A percentile compares a stretch with the other conserved stretches of the same genome.
Evolutionary conservation across 64 coral and sea anemone genomes (phyloP).

Genomic region (Dendronephthya gigantea): DNA sequence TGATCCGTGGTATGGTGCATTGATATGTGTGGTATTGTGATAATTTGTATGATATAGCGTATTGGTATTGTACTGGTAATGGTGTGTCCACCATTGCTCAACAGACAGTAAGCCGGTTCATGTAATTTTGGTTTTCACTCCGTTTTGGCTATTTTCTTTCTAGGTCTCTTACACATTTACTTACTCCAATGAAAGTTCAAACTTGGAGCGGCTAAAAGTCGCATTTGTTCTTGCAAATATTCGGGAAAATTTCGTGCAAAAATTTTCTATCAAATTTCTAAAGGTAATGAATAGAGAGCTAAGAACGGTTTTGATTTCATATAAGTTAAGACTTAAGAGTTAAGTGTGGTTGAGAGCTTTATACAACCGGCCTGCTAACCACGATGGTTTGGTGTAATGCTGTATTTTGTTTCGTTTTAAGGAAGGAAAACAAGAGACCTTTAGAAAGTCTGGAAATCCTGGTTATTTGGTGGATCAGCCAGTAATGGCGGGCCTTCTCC

Average conservation of each 20-base stretch:
- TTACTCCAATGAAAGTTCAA: slow-evolving; percentile 56
- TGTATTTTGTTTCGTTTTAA: neutral
- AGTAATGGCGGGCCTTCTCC: slow-evolving; percentile 58
- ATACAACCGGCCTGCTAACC: too few species aligned
- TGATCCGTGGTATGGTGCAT: too few species aligned
- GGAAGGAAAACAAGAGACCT: slow-evolving; percentile 28
- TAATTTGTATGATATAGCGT: too few species aligned
- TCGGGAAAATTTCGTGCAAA: slow-evolving; percentile 49
- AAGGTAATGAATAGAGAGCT: slow-evolving; percentile 71
- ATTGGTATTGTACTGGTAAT: too few species aligned
- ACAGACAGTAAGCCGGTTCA: neutral
- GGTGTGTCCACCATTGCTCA: neutral
- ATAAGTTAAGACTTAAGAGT: too few species aligned
- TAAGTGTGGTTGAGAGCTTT: too few species aligned
- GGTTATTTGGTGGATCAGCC: slow-evolving; percentile 85
- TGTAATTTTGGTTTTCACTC: neutral
- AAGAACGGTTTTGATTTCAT: too few species aligned
- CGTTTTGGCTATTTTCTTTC: neutral
- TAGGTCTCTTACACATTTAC: slow-evolving; percentile 62
- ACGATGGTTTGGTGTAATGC: too few species aligned
- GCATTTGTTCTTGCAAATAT: slow-evolving; percentile 60
- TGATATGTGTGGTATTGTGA: too few species aligned
- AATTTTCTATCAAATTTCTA: slow-evolving; percentile 60
- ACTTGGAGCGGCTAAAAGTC: slow-evolving; percentile 47
- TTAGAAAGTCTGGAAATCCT: slow-evolving; percentile 77